Evolutionary conservation across 1,140 invertebrate genomes (phyloP).

Genomic region (Aricia agestis): DNA sequence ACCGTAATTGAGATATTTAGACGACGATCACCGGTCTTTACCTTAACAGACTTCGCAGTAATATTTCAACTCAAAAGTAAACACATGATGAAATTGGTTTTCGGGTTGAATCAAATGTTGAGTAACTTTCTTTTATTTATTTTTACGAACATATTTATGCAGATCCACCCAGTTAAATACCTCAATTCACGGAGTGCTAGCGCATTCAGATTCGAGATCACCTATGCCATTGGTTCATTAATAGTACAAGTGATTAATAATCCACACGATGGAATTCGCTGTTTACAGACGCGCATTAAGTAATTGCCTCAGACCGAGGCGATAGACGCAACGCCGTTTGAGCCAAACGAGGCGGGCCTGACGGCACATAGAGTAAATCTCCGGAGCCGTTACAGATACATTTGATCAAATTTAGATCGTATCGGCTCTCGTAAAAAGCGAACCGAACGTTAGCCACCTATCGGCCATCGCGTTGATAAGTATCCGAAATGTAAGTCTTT

Average conservation of each 20-base stretch:
- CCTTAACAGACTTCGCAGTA: no score
- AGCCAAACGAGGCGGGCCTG: not conserved
- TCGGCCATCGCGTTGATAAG: conserved; percentile 22
- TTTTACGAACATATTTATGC: no score
- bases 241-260: conserved; percentile 30
- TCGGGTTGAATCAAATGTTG: no score
- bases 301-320: conserved; percentile 29
- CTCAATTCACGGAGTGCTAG: no score
- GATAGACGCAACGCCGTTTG: not conserved
- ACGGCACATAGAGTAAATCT: conserved; percentile 34
- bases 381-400: conserved; percentile 32
- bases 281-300: conserved; percentile 26
- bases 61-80: no score
- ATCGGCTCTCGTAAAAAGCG: conserved; percentile 38
- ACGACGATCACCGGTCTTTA: no score
- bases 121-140: no score
- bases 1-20: no score
- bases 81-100: no score
- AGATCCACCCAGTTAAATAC: no score
- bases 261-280: conserved; percentile 24
- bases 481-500: not conserved
- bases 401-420: conserved; percentile 36
- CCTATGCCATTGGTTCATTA: conserved; percentile 8
- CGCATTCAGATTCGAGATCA: not conserved
- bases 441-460: conserved; percentile 32